Base-by-base conservation (phyloP, 2,113 vertebrate genomes). In the Phylloscopus trochilus region DNA sequence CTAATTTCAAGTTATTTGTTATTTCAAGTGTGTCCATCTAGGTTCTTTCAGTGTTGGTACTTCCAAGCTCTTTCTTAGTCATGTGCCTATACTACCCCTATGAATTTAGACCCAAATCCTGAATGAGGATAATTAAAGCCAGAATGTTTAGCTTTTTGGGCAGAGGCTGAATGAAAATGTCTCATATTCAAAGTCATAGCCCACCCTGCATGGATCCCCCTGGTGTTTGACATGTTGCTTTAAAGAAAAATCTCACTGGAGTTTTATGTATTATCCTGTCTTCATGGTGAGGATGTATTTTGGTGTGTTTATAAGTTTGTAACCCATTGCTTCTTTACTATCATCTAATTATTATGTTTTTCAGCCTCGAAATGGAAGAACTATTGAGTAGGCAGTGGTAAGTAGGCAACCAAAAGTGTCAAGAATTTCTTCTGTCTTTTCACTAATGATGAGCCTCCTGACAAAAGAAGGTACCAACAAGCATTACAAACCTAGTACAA, bases 331-430 rank as follows among this genome's bases (percentile, higher is more conserved):
- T 82, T 80, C 51, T 60, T 41, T 15, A 55, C 31, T 77, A 31
- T 56, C 11, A 18, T 66, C 28, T 70, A 62, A 93, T 79, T 74
- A 41, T 75, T 92, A 4, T 64, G 21, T 95, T 87, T 96, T 97
- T 46, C 96, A 98, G 98, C 97, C 98, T 92, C 97, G 98, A 82
- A 98, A 98, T 52, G 98, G 98, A 97, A 98, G 98, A 96, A 97
- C 96, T 63, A 33, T 87, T 8, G 87, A 98, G n/a, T n/a, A 89
- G 53, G 59, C 64, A 81, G 46, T 60, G 92, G 93, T 80, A 91
- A 88, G 78, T 97, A 96, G 51, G 26, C 23, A 87, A 49, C 18
- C 13, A 80, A 92, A 97, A 96, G 63, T 73, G 44, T 89, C 17
- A 70, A 89, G 37, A 85, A 43, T 19, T 84, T 78, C 13, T 91